Evolutionary conservation across 1,140 invertebrate genomes (phyloP).

Genomic region (Anagrus nilaparvatae): DNA sequence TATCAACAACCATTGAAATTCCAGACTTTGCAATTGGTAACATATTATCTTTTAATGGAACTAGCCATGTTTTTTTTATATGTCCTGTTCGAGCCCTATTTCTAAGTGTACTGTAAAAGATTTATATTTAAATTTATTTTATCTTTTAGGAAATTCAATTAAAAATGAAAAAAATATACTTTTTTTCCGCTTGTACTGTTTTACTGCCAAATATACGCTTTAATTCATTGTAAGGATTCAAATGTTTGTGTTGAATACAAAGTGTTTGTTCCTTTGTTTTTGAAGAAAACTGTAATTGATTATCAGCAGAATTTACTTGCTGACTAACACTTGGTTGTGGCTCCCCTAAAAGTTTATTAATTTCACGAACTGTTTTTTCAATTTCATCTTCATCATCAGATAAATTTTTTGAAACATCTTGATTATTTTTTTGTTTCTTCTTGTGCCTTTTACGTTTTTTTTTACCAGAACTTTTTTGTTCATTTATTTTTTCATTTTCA

Average conservation of each 20-base stretch:
- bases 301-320: constrained; percentile 18
- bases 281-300: constrained; percentile 22
- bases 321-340: constrained; percentile 30
- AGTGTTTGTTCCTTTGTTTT: constrained; percentile 45
- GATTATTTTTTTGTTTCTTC: constrained; percentile 29
- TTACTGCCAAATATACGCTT: constrained; percentile 76
- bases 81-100: constrained; percentile 44
- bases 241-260: constrained; percentile 57
- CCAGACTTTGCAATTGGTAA: constrained; percentile 55
- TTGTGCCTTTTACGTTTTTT: constrained; percentile 59
- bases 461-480: constrained; percentile 2
- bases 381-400: constrained; percentile 56
- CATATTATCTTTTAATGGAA: constrained; percentile 58
- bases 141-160: constrained; percentile 4
- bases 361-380: constrained; percentile 58
- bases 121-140: not conserved
- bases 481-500: not conserved
- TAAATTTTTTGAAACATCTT: constrained; percentile 43
- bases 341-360: constrained; percentile 62
- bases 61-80: constrained; percentile 54
- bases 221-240: constrained; percentile 78
- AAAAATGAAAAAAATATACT: constrained; percentile 9
- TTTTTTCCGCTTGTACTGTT: constrained; percentile 58
- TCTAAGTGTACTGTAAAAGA: constrained; percentile 44
- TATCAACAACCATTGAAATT: constrained; percentile 60